Percentiles rank a stretch among this genome's conserved stretches.
phyloP scores from a whole-genome alignment of 2,888 invertebrate genomes.

The Creontiades dilutus region DNA sequence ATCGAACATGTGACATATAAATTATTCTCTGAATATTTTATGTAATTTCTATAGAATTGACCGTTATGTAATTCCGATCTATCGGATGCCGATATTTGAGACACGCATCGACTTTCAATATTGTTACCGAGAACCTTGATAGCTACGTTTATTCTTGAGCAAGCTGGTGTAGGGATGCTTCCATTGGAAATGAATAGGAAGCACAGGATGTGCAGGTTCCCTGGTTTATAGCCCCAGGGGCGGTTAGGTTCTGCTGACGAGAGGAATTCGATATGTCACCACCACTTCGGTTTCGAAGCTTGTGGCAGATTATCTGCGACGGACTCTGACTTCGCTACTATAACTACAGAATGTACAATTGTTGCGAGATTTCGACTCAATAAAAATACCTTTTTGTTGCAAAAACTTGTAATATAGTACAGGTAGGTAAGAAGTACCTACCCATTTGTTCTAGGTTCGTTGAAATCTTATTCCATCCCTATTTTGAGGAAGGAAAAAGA shows the following conservation, averaged over 20 bases:
- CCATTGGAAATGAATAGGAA: slow-evolving; percentile 14
- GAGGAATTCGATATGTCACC: slow-evolving; percentile 28
- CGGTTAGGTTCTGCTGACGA: background rate
- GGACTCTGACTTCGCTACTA: background rate
- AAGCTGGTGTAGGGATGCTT: background rate
- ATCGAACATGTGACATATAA: no score
- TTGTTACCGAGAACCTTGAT: background rate
- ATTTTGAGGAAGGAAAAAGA: no score
- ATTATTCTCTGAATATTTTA: no score
- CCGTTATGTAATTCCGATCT: background rate
- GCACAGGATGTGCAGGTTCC: slow-evolving; percentile 5
- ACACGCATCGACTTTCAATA: background rate
- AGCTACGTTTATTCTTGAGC: background rate
- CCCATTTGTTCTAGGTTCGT: no score
- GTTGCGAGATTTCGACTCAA: no score
- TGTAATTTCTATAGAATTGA: no score
- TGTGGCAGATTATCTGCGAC: slow-evolving; percentile 6
- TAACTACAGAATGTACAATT: no score
- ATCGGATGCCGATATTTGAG: background rate
- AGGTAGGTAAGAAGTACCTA: no score
- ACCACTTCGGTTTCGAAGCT: background rate
- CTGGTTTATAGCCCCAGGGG: slow-evolving; percentile 22
- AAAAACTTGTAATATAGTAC: no score
- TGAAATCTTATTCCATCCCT: no score
- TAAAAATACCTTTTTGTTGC: no score